Base-by-base conservation (phyloP, 92 coral and sea anemone genomes). In the Siderastrea siderea region DNA sequence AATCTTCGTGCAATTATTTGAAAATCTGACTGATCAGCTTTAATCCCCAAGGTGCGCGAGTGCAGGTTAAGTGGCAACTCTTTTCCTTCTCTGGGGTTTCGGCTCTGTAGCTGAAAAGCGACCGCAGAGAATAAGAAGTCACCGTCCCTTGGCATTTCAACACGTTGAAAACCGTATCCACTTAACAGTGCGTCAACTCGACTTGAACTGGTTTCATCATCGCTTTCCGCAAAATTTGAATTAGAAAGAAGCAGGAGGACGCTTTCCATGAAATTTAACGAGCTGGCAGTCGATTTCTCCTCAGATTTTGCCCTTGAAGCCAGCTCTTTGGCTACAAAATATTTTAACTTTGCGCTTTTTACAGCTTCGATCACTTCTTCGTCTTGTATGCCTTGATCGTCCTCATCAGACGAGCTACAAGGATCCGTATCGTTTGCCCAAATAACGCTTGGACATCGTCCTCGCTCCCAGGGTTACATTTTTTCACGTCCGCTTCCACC, bases 81-180 rank as follows among this genome's bases (percentile, higher is more conserved):
- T 2, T 38, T 80, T 71, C 6, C 77, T 63, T 63, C 38, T 15
- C 68, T 63, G 68, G 68, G 16, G 68, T 63, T 15, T 63, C 88
- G 53, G 67, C 64, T 58, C 55, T 84, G 78, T 63, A 71, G 81
- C 44, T 74, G 81, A 71, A 53, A 58, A 7, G 82, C 49, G 62
- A 71, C 68, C 62, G 82, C 71, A 52, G 78, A 84, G 68, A 81
- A 81, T 26, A 81, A 74, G 68, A 71, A 84, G 62, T 72, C 60
- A n/a, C 83, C 82, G 45, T 84, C 88, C 59, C 73, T 84, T 61
- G 78, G 81, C 78, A 72, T 59, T 38, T 15, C 49, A 60, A 72
- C 81, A 19, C 88, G 88, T 76, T 82, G 81, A 26, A 84, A 55
- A 50, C 82, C 88, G 62, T 84, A 71, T 55, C 57, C 88, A n/a